Conservation (phyloP, 1,140 invertebrate genomes). For the Watersipora subatra region DNA sequence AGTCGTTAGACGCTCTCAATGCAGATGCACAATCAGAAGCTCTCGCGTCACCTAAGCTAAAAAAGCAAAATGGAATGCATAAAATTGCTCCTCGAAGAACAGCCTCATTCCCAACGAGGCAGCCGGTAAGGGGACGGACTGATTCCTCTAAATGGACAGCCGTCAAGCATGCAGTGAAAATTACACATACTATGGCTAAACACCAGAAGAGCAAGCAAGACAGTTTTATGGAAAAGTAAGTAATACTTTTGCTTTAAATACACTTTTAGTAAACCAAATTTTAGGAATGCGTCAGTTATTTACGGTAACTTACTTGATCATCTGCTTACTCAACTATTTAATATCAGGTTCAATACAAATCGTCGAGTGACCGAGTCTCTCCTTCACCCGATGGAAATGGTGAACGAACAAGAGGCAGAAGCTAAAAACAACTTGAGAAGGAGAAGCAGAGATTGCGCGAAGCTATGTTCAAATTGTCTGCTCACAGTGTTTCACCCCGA, state of each 20-base stretch:
- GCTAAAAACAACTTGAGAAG: not conserved
- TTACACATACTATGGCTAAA: not conserved
- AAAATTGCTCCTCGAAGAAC: not conserved
- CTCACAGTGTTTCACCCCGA: conserved; percentile 77
- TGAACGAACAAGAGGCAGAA: not conserved
- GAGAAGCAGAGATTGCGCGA: not conserved
- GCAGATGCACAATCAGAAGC: too few relatives aligned
- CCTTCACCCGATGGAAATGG: not conserved
- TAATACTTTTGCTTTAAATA: not conserved
- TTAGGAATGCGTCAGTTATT: not conserved
- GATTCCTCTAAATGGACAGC: not conserved
- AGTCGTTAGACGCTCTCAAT: too few relatives aligned
- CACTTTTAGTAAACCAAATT: not conserved
- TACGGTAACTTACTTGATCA: not conserved
- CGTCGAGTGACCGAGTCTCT: not conserved
- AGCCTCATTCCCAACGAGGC: not conserved
- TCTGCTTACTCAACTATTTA: not conserved
- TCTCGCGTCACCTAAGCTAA: too few relatives aligned
- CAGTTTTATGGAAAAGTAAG: not conserved
- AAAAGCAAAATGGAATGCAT: too few relatives aligned
- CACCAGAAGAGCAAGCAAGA: not conserved
- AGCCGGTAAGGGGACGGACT: not conserved
- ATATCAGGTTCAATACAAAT: not conserved
- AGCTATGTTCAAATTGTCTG: not conserved
- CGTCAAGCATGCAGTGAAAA: not conserved